Evolutionary conservation across 2,888 invertebrate genomes (phyloP), one percentile per base, ranked within the genome.

Genomic region (Barypeithes pellucidus): DNA sequence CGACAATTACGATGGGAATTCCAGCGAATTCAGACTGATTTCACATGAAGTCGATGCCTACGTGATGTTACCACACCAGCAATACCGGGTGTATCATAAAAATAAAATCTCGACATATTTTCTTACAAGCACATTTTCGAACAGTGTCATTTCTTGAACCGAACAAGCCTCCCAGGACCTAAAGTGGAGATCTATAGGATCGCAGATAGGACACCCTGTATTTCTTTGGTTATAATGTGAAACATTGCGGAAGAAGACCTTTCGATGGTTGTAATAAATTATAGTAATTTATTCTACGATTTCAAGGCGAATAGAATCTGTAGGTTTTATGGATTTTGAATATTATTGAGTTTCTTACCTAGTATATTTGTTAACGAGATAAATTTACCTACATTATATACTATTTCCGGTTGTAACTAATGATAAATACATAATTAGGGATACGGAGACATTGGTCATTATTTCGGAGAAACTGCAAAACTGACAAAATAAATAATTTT

Each of bases 1-100:
- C 61, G 14, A 43, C 52, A 67, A 68, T 67, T 72, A 43, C 47
- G 45, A 33, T 70, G 76, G 77, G 77, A 73, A 76, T 75, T 76
- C 76, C 77, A 67, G 22, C 60, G 66, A 77, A 75, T 20, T 73
- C 63, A 43, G 41, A 65, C 39, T 47, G 67, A 67, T 73, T 75
- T 73, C 73, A 43, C 75, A 50, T 62, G 61, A 76, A 76, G 68
- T 36, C 36, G 33, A 33, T 16, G 16, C 2, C 3, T 14, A 43
- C n/a, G 16, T 16, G 7, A 43, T 16, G 43, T 43, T n/a, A 43
- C 3, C 16, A 43, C 3, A 7, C 29, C 9, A 29, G 29, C 29
- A 29, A 29, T 29, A 29, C 29, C 5, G 29, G 29, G 7, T 29
- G 29, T 24, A 24, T 29, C 29, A 2, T 29, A 29, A 29, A 29